Base-by-base conservation (phyloP, 2,888 invertebrate species). In the Gerris lacustris region DNA sequence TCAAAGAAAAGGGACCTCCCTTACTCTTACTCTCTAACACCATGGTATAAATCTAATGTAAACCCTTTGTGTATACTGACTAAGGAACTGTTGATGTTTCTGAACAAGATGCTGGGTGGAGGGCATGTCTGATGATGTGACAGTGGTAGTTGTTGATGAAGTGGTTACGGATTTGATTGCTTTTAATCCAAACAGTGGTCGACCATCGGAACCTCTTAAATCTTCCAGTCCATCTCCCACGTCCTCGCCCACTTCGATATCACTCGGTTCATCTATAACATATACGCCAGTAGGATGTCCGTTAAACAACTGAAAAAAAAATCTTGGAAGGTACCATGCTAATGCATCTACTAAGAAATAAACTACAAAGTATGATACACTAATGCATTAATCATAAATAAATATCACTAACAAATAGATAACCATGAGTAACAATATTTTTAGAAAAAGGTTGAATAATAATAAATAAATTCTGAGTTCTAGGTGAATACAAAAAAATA, bases 181-280 rank as follows among this genome's bases (percentile, higher is more conserved):
- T 71, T 79, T 76, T 43, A 82, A 77, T 55, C 77, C 81, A 75
- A 82, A 81, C 67, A 82, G 76, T 6, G 81, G 81, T 64, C 78
- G 75, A 43, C 82, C 82, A 66, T 78, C 77, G 18, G 79, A 72
- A 68, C 73, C 74, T 17, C 68, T 64, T 11, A 73, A 66, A 9
- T n/a, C 64, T 18, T 31, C 31, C 18, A 66, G 67, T 6, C 45
- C 69, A 62, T 71, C 71, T n/a, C 45, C 67, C 43, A 64, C 69
- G 45, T 71, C 68, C 31, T 66, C 67, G 7, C 64, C 68, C 43
- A 67, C 69, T 66, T 69, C 71, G 11, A 66, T 66, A 47, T 66
- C 72, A 45, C 70, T 72, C 62, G 44, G 63, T 18, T 72, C 72
- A 70, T 73, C 73, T 70, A 67, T 18, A 69, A 71, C 44, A 71